Evolutionary conservation across 1,140 invertebrate genomes (phyloP).

Genomic region (Dreissena rostriformis): DNA sequence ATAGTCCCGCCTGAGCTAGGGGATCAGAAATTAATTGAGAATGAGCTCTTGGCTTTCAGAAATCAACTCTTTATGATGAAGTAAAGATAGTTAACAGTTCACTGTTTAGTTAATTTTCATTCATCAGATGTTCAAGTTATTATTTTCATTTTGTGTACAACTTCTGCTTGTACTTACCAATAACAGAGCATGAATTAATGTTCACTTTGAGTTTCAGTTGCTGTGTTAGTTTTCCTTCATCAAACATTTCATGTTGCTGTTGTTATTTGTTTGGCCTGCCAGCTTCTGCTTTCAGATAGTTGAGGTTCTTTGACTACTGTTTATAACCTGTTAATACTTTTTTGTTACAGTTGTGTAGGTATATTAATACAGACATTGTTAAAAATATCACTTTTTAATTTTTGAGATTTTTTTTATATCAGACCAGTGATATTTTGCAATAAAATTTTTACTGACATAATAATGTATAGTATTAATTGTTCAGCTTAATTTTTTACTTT

Average conservation of each 20-base stretch:
- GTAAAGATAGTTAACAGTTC: conserved; percentile 15
- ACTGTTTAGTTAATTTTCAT: conserved; percentile 1
- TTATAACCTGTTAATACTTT: too few species aligned
- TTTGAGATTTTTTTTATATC: too few species aligned
- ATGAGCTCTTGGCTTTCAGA: conserved; percentile 7
- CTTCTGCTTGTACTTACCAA: not conserved
- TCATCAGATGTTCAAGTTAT: not conserved
- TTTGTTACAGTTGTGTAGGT: too few species aligned
- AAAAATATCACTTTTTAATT: too few species aligned
- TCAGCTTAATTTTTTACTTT: too few species aligned
- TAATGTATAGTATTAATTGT: too few species aligned
- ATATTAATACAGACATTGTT: too few species aligned
- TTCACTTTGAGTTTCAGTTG: not conserved
- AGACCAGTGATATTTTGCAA: too few species aligned
- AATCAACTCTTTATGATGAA: conserved; percentile 21
- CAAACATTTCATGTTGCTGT: not conserved
- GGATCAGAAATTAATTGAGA: not conserved
- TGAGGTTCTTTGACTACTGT: too few species aligned
- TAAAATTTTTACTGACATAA: too few species aligned
- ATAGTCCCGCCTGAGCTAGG: not conserved
- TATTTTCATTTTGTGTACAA: not conserved
- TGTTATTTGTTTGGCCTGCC: not conserved
- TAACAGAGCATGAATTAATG: not conserved
- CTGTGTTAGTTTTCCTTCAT: not conserved
- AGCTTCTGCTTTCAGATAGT: too few species aligned